Percentiles rank a stretch among this genome's conserved stretches.
Evolutionary conservation across 2,888 invertebrate genomes (phyloP).

Genomic region (Cryptus viduatorius): DNA sequence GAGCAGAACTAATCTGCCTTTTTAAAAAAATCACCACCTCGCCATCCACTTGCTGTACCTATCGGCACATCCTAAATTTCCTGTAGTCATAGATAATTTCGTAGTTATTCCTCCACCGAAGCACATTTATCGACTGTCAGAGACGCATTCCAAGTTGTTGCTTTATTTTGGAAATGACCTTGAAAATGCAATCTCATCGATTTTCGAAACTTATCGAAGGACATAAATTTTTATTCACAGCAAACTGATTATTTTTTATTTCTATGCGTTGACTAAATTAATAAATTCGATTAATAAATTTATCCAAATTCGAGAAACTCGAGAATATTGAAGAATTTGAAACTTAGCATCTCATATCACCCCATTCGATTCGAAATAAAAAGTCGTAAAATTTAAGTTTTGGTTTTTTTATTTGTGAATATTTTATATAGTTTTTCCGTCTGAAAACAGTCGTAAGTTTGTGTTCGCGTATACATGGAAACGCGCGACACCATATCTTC

Average conservation of each 20-base stretch:
- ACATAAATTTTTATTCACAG: too few species aligned
- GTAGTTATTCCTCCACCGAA: neutral
- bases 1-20: conserved; percentile 69
- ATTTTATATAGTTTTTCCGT: conserved; percentile 3
- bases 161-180: neutral
- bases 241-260: too few species aligned
- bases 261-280: too few species aligned
- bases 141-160: neutral
- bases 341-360: too few species aligned
- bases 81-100: neutral
- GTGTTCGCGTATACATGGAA: conserved; percentile 14
- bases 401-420: neutral
- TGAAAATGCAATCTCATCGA: neutral
- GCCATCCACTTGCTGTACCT: neutral
- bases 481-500: conserved; percentile 14
- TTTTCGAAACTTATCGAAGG: conserved; percentile 30
- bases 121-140: neutral
- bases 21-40: conserved; percentile 3
- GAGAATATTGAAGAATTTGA: too few species aligned
- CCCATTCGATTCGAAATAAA: neutral
- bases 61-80: neutral
- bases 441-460: conserved; percentile 19
- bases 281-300: conserved; percentile 47
- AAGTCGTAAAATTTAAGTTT: neutral
- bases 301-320: too few species aligned